Evolutionary conservation across 2,797 vertebrate species (phyloP), one percentile per base, ranked within the genome.

Genomic region (Loriculus beryllinus): DNA sequence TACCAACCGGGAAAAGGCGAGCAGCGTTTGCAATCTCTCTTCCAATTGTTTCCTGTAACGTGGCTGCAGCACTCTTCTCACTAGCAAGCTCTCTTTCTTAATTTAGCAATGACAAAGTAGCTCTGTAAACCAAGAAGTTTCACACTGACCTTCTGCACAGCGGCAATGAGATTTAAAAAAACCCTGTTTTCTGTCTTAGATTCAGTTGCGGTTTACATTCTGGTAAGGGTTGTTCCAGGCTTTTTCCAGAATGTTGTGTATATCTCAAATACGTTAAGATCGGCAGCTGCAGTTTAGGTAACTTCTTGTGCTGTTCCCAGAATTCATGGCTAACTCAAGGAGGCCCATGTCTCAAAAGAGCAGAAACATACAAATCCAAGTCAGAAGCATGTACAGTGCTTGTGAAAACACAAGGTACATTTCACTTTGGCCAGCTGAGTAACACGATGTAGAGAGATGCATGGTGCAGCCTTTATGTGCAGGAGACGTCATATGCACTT

Each of bases 121-220:
- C 33, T 86, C 68, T 87, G 22, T 47, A 75, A 81, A 86, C 19
- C 29, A 76, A 83, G 62, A 60, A 18, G 3, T 45, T 82, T 71
- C 35, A 12, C 59, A 26, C 22, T 78, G 52, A 48, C 49, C 29
- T 75, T n/a, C n/a, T 57, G 57, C 23, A 23, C 3, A 26, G 14
- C 25, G 37, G 15, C 51, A 75, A 56, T 26, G 37, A 68, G 25
- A 62, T 43, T 12, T 51, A 20, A 65, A 84, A 80, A 39, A 37
- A 9, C 0, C 0, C 2, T 5, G 2, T 0, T 21, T 93, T 47
- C 56, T 71, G 8, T 70, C 72, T 68, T 84, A 64, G 31, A 42
- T 68, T 71, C 10, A 14, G 47, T 75, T 78, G 14, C 4, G 19
- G 67, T 82, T 79, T 47, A 12, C 1, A 0, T 71, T 80, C 33